Percentiles rank a stretch among this genome's conserved stretches.
These are phyloP conservation scores for Zele albiditarsus DNA, from an alignment of 2,888 invertebrate genomes.

Conservation along the genomic window DNA sequence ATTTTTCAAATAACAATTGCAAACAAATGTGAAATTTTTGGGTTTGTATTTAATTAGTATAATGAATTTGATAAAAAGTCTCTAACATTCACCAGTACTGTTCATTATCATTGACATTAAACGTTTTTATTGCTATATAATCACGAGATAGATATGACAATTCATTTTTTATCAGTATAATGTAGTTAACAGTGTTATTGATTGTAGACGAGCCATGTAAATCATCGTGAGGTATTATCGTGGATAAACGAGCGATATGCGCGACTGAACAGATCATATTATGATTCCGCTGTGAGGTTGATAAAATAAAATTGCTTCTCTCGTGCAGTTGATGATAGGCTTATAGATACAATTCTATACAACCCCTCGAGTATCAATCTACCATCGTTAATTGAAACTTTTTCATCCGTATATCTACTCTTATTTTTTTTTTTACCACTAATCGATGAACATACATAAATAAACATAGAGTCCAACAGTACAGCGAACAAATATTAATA, in stretches of 20 bases:
- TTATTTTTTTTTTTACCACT: conserved; percentile 9
- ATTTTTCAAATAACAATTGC: background rate
- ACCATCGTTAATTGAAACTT: conserved; percentile 13
- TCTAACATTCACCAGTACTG: background rate
- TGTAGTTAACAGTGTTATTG: conserved; percentile 11
- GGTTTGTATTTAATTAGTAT: background rate
- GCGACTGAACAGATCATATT: conserved; percentile 23
- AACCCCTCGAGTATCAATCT: conserved; percentile 17
- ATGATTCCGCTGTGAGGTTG: conserved; percentile 27
- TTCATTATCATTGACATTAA: background rate
- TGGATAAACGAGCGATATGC: conserved; percentile 32
- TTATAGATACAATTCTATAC: conserved; percentile 3
- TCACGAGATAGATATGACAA: background rate
- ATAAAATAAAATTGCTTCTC: conserved; percentile 29
- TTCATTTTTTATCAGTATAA: background rate
- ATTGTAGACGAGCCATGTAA: conserved; percentile 23
- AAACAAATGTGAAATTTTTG: background rate
- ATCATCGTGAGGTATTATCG: conserved; percentile 3
- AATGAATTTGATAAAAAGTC: background rate
- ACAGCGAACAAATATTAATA: background rate
- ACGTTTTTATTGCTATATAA: conserved; percentile 14
- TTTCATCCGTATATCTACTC: conserved; percentile 17
- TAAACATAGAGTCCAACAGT: background rate
- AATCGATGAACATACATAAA: background rate
- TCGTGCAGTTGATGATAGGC: conserved; percentile 6